Percentiles rank a stretch among this genome's conserved stretches.
These are phyloP conservation scores for Strix uralensis DNA, from an alignment of 2,113 vertebrate genomes.

Conservation along the genomic window DNA sequence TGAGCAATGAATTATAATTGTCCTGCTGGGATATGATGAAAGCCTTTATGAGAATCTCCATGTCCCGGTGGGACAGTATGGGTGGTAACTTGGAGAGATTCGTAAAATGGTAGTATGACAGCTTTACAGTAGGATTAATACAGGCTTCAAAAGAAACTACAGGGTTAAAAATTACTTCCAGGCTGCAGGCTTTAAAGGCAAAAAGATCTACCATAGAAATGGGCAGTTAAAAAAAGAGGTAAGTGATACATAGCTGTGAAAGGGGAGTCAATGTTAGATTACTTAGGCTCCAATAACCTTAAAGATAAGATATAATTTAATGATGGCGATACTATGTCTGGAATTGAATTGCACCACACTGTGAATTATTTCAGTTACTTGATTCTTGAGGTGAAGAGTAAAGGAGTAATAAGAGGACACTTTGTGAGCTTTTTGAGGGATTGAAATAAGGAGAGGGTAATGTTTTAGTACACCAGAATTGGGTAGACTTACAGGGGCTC, in stretches of 20 bases:
- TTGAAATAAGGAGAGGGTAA: not conserved
- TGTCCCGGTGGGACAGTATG: constrained; percentile 49
- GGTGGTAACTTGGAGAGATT: constrained; percentile 66
- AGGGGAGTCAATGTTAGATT: not conserved
- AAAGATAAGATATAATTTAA: not conserved
- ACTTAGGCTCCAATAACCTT: not conserved
- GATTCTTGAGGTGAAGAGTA: not conserved
- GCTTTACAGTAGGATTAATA: constrained; percentile 67
- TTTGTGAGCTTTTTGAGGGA: not conserved
- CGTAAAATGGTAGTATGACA: constrained; percentile 59
- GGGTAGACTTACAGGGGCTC: not conserved
- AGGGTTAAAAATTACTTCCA: constrained; percentile 60
- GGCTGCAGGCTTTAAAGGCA: constrained; percentile 26
- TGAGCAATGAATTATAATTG: constrained; percentile 51
- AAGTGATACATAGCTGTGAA: not conserved
- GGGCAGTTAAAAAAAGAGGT: not conserved
- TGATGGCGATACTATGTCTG: not conserved
- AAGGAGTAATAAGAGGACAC: not conserved
- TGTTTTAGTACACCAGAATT: not conserved
- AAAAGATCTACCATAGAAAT: constrained; percentile 43
- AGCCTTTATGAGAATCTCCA: constrained; percentile 64
- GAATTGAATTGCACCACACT: not conserved
- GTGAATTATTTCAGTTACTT: not conserved
- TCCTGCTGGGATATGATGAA: constrained; percentile 67
- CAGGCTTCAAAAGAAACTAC: constrained; percentile 58